phyloP scores from a whole-genome alignment of 2,888 invertebrate genomes.

The Campoletis raptor region DNA sequence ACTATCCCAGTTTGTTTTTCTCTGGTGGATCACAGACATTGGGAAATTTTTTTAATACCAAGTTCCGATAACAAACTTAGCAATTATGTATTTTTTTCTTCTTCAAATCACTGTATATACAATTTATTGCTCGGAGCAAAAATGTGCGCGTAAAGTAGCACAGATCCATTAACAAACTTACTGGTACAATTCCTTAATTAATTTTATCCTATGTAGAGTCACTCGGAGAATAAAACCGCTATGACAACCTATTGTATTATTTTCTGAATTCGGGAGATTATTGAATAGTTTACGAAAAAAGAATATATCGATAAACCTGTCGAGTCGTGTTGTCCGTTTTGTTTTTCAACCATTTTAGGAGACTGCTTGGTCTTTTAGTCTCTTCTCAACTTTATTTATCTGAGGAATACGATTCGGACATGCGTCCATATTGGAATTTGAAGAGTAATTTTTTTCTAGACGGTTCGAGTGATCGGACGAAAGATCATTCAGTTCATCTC shows the following conservation, averaged over 20 bases:
- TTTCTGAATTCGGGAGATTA: constrained; percentile 16
- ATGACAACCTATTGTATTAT: background rate
- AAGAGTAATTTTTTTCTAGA: background rate
- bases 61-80: constrained; percentile 73
- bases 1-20: constrained; percentile 42
- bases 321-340: background rate
- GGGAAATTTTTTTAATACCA: constrained; percentile 59
- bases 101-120: constrained; percentile 51
- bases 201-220: constrained; percentile 8
- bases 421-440: background rate
- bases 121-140: constrained; percentile 46
- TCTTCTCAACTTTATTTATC: background rate
- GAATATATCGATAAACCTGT: background rate
- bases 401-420: background rate
- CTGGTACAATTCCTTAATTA: constrained; percentile 16
- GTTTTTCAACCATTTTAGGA: constrained; percentile 4
- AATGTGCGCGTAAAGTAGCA: constrained; percentile 35
- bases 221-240: constrained; percentile 18
- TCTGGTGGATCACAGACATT: constrained; percentile 75
- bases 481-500: background rate
- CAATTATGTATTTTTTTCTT: constrained; percentile 39
- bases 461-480: background rate
- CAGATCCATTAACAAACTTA: constrained; percentile 37
- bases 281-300: background rate
- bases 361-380: background rate